Base-by-base conservation (phyloP, 2,888 invertebrate species). In the Drosophila nigritarsus region DNA sequence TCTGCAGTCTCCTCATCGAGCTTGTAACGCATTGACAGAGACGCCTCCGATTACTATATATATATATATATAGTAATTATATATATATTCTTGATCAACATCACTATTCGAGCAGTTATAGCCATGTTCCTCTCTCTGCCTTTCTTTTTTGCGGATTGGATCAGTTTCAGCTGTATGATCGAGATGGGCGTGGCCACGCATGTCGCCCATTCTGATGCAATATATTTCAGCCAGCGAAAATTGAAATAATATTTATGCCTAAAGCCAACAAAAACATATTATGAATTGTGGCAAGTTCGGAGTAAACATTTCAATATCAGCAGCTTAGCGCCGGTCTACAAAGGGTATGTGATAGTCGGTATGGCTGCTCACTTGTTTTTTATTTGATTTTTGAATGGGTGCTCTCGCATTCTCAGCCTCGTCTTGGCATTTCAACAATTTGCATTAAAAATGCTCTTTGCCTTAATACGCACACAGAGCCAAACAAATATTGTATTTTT, bases 371-470 rank as follows among this genome's bases (percentile, higher is more conserved):
- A 8, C 2, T 18, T 27, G 49, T 24, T 55, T 70, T 24, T 45
- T 42, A 9, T 30, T 18, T 48, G 42, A 32, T 36, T 50, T 38
- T 59, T 49, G 24, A n/a, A 30, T 49, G 65, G 29, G 7, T 45
- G 45, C 45, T 27, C 9, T 18, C 49, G 60, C 30, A 42, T 49
- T 32, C 51, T 38, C 30, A 38, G 48, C 38, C 54, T 73, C 38
- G 50, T 42, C 38, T 61, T 73, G 73, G 65, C 73, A 69, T 69
- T 69, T 77, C 59, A 72, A 65, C 76, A 77, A 78, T 77, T 78
- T 78, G 70, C 74, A 78, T 78, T 78, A 78, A 78, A 78, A 70
- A 78, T 78, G 77, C 78, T 78, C 70, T 78, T 78, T 78, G 69
- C 50, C 73, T 67, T 64, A 65, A 72, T 13, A 40, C 38, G 7